Evolutionary conservation across 1,140 invertebrate species (phyloP), one percentile per base, ranked within the genome.

Genomic region (Drosophila melanica): DNA sequence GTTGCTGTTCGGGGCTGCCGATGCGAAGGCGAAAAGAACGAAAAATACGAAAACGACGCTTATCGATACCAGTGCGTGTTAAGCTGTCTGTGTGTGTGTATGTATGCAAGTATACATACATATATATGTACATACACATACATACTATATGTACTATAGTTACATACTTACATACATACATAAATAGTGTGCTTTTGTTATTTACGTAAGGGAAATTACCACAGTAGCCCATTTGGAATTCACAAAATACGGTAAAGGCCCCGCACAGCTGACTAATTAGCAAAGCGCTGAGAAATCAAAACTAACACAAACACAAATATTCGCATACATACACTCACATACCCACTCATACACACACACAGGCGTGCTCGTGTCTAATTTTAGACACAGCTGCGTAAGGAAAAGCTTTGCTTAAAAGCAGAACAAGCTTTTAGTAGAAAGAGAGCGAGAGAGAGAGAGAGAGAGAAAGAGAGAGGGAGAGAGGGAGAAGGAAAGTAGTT

Each of bases 221-320:
- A 53, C 44, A 54, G 63, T 14, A 27, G 45, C 54, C 30, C 42
- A 47, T 47, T 47, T 55, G 33, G 16, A 14, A 62, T 77, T 42
- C 42, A 48, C 44, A 39, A 42, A 59, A 57, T 59, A 67, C 60
- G 74, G 73, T 45, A 73, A 81, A 74, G 55, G 20, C 75, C 74
- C 67, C 57, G 33, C 44, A 68, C 58, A 75, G 70, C 81, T 85
- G 74, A 81, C 77, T 77, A 85, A 77, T 85, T 85, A 77, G 72
- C 63, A 76, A 62, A 57, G 72, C 20, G 33, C 47, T 62, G 50
- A 71, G 60, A 67, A 65, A 67, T 44, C 58, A 39, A 67, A 74
- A 68, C 20, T 44, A 16, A 7, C 35, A 42, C 20, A 18, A 10
- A 62, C 16, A 27, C 18, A 39, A 20, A 42, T 35, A 45, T 55